Conservation (phyloP, 1,140 invertebrate species). For the Panagrolaimus sp. region DNA sequence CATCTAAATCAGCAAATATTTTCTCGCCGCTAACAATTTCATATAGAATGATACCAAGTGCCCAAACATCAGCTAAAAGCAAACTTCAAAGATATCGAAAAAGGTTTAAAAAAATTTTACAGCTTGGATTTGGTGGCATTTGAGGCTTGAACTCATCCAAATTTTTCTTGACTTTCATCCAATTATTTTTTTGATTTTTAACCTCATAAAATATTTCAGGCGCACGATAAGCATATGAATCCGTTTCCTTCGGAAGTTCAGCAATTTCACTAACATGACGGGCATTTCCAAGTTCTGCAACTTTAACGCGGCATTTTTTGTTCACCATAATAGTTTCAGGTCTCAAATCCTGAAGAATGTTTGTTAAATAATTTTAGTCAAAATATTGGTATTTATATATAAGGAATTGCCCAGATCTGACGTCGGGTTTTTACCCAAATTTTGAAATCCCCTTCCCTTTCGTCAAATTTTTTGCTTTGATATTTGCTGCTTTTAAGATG, state of each 20-base stretch:
- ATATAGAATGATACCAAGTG: background rate
- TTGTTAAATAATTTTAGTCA: background rate
- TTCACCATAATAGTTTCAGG: background rate
- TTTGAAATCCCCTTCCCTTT: too few relatives aligned
- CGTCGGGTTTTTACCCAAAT: too few relatives aligned
- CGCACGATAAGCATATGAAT: background rate
- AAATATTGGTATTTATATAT: background rate
- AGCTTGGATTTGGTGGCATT: background rate
- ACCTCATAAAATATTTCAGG: background rate
- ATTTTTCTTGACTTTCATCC: background rate
- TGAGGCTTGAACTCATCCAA: constrained; percentile 1
- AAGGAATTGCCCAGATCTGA: too few relatives aligned
- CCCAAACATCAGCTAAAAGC: background rate
- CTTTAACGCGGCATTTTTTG: background rate
- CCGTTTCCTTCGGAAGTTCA: background rate
- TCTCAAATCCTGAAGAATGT: background rate
- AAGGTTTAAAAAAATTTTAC: background rate
- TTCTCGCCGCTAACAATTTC: background rate
- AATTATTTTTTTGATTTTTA: background rate
- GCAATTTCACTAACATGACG: background rate
- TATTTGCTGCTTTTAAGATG: too few relatives aligned
- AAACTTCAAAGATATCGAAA: background rate
- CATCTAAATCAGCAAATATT: background rate
- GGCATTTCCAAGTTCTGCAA: constrained; percentile 5
- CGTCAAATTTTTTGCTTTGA: too few relatives aligned